Evolutionary conservation across 2,113 vertebrate genomes (phyloP), one percentile per base, ranked within the genome.

Genomic region (Speoplatyrhinus poulsoni): DNA sequence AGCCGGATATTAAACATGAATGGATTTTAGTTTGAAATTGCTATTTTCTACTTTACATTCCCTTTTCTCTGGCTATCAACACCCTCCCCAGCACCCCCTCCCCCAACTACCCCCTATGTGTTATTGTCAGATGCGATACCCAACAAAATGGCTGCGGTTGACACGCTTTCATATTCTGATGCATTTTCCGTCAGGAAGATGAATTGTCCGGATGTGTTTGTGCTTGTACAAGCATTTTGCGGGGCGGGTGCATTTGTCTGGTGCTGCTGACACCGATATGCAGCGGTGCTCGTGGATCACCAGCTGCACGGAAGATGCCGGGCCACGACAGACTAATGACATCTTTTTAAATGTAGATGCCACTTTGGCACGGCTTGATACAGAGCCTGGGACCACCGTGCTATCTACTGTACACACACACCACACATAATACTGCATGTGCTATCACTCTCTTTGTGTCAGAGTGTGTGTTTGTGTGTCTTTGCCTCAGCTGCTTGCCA

Each of bases 151-250:
- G 83, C 85, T 85, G 78, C 3, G 53, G 58, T 72, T 72, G 79
- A 86, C 75, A 74, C 79, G 78, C 80, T 87, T 87, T 91, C 82
- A 82, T 90, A 88, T 89, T 89, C 84, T 80, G 72, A 79, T 85
- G 81, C 13, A 71, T 88, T 82, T 83, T 75, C 67, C 65, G 46
- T 66, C 61, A 63, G 73, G 77, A 85, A 87, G 89, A 92, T 89
- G 88, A 88, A 91, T 89, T 85, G 86, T 85, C 59, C 69, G 79
- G 86, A 88, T 88, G 85, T 81, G 80, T 90, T 90, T 90, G 85
- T 90, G 88, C 90, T 85, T 84, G 85, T 82, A 84, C 88, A 85
- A 86, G 88, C 88, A 53, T 81, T 90, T 85, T 83, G 66, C 73
- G 10, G 70, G 70, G 53, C 76, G 65, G 56, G 77, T 67, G 69